phyloP scores from a whole-genome alignment of 2,113 vertebrate genomes.

The Entelurus aequoreus region DNA sequence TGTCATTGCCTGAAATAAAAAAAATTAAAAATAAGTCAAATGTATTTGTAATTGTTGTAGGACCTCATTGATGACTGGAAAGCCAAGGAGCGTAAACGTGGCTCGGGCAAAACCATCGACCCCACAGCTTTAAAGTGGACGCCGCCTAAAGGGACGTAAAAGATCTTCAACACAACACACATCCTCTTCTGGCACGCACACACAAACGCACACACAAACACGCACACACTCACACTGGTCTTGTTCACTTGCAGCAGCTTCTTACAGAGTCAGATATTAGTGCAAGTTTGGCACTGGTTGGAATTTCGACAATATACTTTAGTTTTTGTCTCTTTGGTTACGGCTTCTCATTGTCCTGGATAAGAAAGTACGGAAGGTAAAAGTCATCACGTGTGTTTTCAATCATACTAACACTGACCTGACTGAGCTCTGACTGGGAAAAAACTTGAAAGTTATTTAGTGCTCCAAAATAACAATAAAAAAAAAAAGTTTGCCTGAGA shows the following conservation, averaged over 20 bases:
- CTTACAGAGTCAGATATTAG: background rate
- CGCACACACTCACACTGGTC: background rate
- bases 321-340: background rate
- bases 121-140: slow-evolving; percentile 96
- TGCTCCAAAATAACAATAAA: too few relatives aligned
- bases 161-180: slow-evolving; percentile 12
- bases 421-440: background rate
- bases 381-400: background rate
- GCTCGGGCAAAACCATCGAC: slow-evolving; percentile 90
- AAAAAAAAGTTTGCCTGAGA: too few relatives aligned
- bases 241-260: slow-evolving; percentile 21
- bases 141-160: slow-evolving; percentile 92
- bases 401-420: slow-evolving; percentile 1
- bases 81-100: slow-evolving; percentile 91
- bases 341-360: background rate
- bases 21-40: too few relatives aligned
- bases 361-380: too few relatives aligned
- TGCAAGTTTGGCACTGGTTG: slow-evolving; percentile 34
- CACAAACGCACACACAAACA: background rate
- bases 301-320: background rate
- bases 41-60: slow-evolving; percentile 53
- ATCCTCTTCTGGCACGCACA: slow-evolving; percentile 2
- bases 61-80: slow-evolving; percentile 98
- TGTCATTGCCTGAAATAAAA: too few relatives aligned
- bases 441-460: background rate